These are phyloP conservation scores for Leptinotarsa juncta DNA, from an alignment of 2,888 invertebrate genomes.

Conservation along the genomic window DNA sequence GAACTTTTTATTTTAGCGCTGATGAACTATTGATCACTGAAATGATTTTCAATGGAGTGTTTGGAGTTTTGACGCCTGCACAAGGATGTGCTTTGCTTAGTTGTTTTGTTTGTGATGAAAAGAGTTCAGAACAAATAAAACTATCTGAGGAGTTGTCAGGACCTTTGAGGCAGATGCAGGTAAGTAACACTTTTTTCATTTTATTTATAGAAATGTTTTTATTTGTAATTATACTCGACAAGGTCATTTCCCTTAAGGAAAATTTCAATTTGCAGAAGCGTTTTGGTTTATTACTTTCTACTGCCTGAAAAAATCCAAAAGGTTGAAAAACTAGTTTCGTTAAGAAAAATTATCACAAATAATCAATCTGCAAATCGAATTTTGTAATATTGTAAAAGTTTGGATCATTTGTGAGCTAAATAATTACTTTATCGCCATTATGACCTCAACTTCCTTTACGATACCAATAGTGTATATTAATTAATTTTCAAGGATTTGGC, in stretches of 20 bases:
- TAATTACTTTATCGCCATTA: no score
- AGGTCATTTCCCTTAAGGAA: no score
- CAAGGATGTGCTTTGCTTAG: constrained; percentile 89
- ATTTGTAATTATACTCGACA: no score
- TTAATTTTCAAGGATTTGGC: constrained; percentile 81
- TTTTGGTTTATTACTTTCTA: no score
- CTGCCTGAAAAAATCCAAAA: no score
- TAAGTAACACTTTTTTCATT: constrained; percentile 55
- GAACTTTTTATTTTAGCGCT: constrained; percentile 69
- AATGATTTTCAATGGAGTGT: constrained; percentile 97
- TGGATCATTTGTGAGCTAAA: no score
- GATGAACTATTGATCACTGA: constrained; percentile 98
- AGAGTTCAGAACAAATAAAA: constrained; percentile 82
- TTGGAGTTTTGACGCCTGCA: constrained; percentile 84
- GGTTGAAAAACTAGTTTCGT: no score
- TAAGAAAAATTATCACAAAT: no score
- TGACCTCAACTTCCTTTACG: no score
- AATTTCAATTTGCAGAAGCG: background rate
- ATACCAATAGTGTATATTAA: constrained; percentile 8
- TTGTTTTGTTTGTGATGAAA: constrained; percentile 95
- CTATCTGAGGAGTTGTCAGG: constrained; percentile 87
- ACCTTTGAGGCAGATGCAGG: constrained; percentile 91
- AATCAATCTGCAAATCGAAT: no score
- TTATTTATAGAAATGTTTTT: no score
- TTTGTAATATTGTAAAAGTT: no score